A percentile compares a stretch with the other conserved stretches of the same genome.
These are phyloP conservation scores for Centrocercus urophasianus DNA, from an alignment of 2,113 vertebrate species.

Conservation along the genomic window DNA sequence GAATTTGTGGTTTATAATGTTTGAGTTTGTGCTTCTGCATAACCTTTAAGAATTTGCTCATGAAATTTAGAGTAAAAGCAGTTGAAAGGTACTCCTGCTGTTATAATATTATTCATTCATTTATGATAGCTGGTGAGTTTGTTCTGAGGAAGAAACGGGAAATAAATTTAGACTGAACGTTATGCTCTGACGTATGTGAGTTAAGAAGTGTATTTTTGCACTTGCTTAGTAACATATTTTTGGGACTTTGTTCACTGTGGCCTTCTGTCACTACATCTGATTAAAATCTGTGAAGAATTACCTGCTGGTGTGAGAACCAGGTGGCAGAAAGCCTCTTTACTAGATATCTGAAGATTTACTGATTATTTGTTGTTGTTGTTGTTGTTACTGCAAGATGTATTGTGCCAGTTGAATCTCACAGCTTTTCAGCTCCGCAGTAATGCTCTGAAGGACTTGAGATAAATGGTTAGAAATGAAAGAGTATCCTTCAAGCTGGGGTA, in stretches of 20 bases:
- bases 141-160: conserved; percentile 8
- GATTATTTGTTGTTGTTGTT: neutral
- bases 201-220: conserved; percentile 8
- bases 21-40: neutral
- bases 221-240: conserved; percentile 14
- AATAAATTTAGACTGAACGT: neutral
- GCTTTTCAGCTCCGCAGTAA: neutral
- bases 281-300: conserved; percentile 4
- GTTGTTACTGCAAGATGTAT: neutral
- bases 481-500: neutral
- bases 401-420: neutral
- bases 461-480: neutral
- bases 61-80: neutral
- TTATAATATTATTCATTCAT: neutral
- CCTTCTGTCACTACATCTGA: conserved; percentile 11
- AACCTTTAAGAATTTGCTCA: neutral
- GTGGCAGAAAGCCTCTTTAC: neutral
- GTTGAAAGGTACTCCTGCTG: neutral
- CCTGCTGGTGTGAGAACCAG: neutral
- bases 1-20: neutral
- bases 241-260: neutral
- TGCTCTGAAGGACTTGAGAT: neutral
- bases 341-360: neutral
- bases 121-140: conserved; percentile 1
- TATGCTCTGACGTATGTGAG: neutral